Evolutionary conservation across 2,113 vertebrate species (phyloP), one percentile per base, ranked within the genome.

Genomic region (Lophura nycthemera): DNA sequence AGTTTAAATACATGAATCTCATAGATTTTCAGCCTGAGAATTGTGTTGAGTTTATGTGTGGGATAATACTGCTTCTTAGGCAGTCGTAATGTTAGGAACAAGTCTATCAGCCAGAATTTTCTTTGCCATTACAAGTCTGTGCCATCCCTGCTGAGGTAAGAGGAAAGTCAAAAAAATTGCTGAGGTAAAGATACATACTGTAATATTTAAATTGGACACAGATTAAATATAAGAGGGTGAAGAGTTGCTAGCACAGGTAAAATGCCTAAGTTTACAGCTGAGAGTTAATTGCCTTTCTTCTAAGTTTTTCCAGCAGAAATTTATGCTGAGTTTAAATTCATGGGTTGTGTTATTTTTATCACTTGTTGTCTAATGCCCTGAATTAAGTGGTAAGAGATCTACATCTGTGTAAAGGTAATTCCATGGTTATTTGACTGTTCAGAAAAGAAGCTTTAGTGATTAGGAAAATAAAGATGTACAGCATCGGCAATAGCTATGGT

Each of bases 281-380:
- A 57, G 45, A 91, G 34, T 80, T 72, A 89, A 63, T 79, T 91
- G 42, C 29, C 79, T 91, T 70, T 74, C 50, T 75, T 73, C 71
- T 77, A 73, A 89, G n/a, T 54, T 86, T 43, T 81, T 92, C 67
- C 74, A 91, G 86, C 45, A 92, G 75, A 91, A 94, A 70, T 89
- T 80, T 93, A 8, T 89, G 82, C 87, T 92, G 75, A 94, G 25
- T 71, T 89, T 60, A 88, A 77, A 29, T 77, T 85, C 42, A 65
- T 11, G 13, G 2, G 0, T 3, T 3, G 13, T 48, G 40, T 36
- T 93, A 45, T 74, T 87, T 87, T 95, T 93, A 65, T 38, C 66
- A 20, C 36, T 76, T 59, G 5, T n/a, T 75, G 47, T 80, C 57
- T 45, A 78, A 79, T 83, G 30, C 18, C 42, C 50, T 72, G 71